Conservation (phyloP, 2,113 vertebrate genomes). For the Boleophthalmus pectinirostris region DNA sequence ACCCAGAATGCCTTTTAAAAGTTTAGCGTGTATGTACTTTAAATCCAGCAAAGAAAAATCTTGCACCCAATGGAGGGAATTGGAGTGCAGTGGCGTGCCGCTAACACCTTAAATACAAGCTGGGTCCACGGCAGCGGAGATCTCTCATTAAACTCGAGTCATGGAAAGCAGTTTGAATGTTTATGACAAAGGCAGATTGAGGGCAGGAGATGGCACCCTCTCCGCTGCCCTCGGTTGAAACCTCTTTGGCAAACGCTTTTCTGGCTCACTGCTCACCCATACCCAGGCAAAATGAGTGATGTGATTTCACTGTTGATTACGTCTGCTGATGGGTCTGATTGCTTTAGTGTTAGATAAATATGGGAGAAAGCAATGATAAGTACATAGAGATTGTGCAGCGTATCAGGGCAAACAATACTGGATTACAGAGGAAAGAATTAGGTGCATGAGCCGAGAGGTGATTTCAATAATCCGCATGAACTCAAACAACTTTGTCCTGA, state of each 20-base stretch:
- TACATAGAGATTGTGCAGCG: conserved; percentile 23
- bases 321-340: conserved; percentile 67
- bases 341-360: conserved; percentile 73
- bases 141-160: conserved; percentile 47
- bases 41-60: conserved; percentile 31
- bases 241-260: conserved; percentile 67
- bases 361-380: conserved; percentile 62
- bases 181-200: conserved; percentile 42
- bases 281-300: conserved; percentile 65
- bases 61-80: conserved; percentile 32
- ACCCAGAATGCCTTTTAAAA: conserved; percentile 24
- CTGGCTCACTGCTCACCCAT: conserved; percentile 72
- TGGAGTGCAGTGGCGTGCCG: conserved; percentile 30
- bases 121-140: conserved; percentile 24
- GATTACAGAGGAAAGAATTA: conserved; percentile 57
- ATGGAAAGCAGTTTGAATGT: conserved; percentile 51
- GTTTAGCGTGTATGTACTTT: conserved; percentile 31
- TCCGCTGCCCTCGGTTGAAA: conserved; percentile 60
- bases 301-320: conserved; percentile 77
- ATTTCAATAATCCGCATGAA: conserved; percentile 59
- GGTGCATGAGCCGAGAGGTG: conserved; percentile 32
- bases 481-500: conserved; percentile 33
- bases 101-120: conserved; percentile 37
- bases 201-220: conserved; percentile 39
- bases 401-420: conserved; percentile 67